phyloP scores from a whole-genome alignment of 30 jellyfish, hydroid and myxozoan species.

The Turritopsis dohrnii region DNA sequence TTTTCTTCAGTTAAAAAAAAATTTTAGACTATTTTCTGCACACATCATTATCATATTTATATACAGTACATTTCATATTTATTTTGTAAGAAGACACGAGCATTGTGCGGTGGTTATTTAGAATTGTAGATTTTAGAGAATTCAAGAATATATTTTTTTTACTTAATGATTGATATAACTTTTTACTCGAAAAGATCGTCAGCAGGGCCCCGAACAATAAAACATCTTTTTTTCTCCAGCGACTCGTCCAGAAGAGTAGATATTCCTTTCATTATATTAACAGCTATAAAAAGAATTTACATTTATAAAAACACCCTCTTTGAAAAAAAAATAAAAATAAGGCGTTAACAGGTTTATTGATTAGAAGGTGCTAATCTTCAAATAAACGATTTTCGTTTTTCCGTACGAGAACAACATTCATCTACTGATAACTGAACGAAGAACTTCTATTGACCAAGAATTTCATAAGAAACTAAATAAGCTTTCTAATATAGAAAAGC shows the following conservation, averaged over 20 bases:
- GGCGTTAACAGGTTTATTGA: not conserved
- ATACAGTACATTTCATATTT: not conserved
- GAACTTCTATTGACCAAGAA: not conserved
- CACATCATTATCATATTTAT: not conserved
- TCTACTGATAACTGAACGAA: not conserved
- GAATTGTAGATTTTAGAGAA: not conserved
- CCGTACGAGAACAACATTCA: not conserved
- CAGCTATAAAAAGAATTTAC: not conserved
- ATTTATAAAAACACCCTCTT: not conserved
- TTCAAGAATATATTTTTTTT: not conserved
- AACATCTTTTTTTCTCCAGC: not conserved
- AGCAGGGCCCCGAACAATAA: no score
- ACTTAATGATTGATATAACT: no score
- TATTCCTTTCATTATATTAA: not conserved
- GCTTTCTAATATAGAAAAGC: no score
- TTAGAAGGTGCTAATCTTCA: not conserved
- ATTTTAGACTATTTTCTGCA: no score
- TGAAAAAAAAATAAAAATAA: not conserved
- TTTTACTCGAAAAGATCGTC: no score
- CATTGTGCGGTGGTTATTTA: not conserved
- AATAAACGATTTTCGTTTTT: not conserved
- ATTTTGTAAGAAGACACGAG: not conserved
- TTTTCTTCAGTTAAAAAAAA: no score
- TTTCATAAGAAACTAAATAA: no score
- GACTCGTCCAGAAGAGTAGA: no score